Evolutionary conservation across 2,113 vertebrate species (phyloP), one percentile per base, ranked within the genome.

Genomic region (Ciconia maguari): DNA sequence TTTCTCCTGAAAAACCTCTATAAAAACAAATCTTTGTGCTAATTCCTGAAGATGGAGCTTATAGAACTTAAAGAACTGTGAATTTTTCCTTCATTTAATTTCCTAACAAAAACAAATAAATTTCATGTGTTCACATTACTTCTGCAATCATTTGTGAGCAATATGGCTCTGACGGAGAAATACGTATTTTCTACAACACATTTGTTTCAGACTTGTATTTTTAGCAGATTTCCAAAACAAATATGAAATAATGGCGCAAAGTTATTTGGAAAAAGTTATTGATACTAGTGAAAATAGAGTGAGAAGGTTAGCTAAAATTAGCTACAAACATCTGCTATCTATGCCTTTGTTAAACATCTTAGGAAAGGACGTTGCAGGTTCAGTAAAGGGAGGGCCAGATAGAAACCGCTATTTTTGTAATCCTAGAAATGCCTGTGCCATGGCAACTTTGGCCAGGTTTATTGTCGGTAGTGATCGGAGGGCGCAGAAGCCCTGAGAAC

Each of bases 1-100:
- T 38, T 81, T 42, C 41, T 54, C 51, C 48, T 38, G 44, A 69
- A 79, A 85, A 57, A 27, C 74, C 77, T 75, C 57, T 57, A 25
- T 25, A 29, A 72, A 96, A 96, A 69, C 25, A 38, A 61, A 87
- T 32, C 14, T 72, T 52, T 49, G 71, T 88, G 71, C 77, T 96
- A 88, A 95, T 97, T 97, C 89, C 82, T 68, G 78, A 24, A 61
- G 93, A 89, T 72, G 80, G 81, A 93, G 61, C 52, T 93, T 80
- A 44, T 4, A 69, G 89, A 93, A 84, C 11, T 46, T 26, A 27
- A 94, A 42, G 48, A 80, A 66, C n/a, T 84, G 77, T 62, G 64
- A 46, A 42, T 92, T 94, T 97, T 71, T 62, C 80, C 79, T 97
- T 89, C 48, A 60, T 18, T 96, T 70, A 34, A 54, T 96, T 96